Evolutionary conservation across 53 echinoderm and acorn worm genomes (phyloP).

Genomic region (Arbacia lixula): DNA sequence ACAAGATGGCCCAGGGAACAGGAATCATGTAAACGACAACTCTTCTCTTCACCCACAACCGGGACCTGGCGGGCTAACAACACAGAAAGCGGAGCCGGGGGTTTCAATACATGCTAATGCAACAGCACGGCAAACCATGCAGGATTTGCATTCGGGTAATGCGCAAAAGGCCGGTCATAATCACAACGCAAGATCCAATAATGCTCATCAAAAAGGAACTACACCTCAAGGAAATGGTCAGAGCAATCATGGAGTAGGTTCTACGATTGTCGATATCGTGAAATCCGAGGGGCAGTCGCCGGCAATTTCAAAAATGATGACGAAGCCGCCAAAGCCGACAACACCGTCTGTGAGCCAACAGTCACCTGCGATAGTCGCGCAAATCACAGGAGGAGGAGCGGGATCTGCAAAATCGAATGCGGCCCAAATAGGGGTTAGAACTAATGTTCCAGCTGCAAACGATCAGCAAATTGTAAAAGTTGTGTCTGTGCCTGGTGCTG

Average conservation of each 20-base stretch:
- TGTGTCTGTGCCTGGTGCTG: conserved; percentile 37
- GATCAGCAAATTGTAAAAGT: conserved; percentile 53
- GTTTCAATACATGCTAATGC: conserved; percentile 37
- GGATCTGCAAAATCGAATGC: conserved; percentile 25
- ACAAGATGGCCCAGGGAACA: conserved; percentile 60
- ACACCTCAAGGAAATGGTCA: conserved; percentile 16
- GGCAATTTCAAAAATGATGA: conserved; percentile 27
- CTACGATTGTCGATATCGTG: conserved; percentile 8
- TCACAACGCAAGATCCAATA: neutral
- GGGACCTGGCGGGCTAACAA: conserved; percentile 51
- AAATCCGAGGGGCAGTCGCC: conserved; percentile 14
- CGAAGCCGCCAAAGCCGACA: conserved; percentile 19
- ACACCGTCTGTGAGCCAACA: conserved; percentile 18
- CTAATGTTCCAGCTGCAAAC: conserved; percentile 14
- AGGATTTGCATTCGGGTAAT: conserved; percentile 21
- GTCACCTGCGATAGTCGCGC: conserved; percentile 41
- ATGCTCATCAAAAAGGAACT: neutral
- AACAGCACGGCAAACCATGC: conserved; percentile 49
- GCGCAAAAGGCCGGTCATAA: conserved; percentile 13
- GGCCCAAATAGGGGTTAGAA: neutral
- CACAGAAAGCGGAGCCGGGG: conserved; percentile 45
- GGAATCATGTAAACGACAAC: conserved; percentile 81
- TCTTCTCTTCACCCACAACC: conserved; percentile 35
- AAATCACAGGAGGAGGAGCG: conserved; percentile 4
- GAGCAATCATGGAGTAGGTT: conserved; percentile 24